Base-by-base conservation (phyloP, 2,888 invertebrate species). In the Volucella zonaria region DNA sequence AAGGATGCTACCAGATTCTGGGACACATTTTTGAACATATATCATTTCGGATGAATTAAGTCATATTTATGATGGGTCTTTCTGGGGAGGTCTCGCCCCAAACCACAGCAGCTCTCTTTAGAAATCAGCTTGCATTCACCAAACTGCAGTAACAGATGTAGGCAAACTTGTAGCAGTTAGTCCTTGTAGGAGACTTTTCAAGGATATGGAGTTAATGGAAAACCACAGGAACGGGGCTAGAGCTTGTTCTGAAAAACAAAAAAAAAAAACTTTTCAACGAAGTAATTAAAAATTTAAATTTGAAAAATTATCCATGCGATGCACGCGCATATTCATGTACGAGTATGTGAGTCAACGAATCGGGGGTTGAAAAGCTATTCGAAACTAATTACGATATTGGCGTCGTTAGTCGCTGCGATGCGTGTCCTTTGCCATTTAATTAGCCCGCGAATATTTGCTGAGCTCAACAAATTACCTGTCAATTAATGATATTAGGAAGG, bases 11-110 rank as follows among this genome's bases (percentile, higher is more conserved):
- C 51, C 61, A 54, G 51, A 52, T 81, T 67, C 38, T 51, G 56
- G 56, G 68, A 68, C 67, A 78, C 61, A 6, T 31, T 31, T 31
- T 31, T 31, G 31, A 31, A 31, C 31, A 82, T 82, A 77, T 71
- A 73, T 82, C 77, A 73, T 82, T 73, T 54, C 73, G 56, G 73
- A 73, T 68, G 78, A 78, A 82, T 78, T 73, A 67, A 67, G 67
- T 73, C 73, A 43, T 67, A 78, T 82, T 82, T 73, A 82, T 73
- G 82, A 68, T 47, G 6, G 3, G 45, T 71, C 59, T 78, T 71
- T 78, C 64, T 82, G 73, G 62, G 68, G 59, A 56, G 61, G 54
- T 45, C 42, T 64, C 43, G 45, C 56, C 14, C 61, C 15, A 23
- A 56, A 3, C 14, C 8, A 14, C 49, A 14, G 2, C n/a, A 56